Percentiles rank a stretch among this genome's conserved stretches.
Evolutionary conservation across 2,797 vertebrate genomes (phyloP).

Genomic region (Typhlichthys subterraneus): DNA sequence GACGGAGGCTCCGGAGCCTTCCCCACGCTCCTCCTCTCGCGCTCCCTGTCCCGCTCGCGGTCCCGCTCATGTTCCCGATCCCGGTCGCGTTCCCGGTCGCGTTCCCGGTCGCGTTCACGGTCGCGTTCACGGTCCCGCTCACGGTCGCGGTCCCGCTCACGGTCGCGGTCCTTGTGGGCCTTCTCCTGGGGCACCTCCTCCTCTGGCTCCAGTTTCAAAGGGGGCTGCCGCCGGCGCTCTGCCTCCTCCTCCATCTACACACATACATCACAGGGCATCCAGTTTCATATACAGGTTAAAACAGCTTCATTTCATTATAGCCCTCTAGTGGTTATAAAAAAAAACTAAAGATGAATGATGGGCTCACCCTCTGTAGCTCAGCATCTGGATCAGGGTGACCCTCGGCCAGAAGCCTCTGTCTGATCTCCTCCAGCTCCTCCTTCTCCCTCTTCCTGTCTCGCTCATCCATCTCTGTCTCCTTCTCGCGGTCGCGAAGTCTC

Average conservation of each 20-base stretch:
- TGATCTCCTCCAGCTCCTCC: constrained; percentile 95
- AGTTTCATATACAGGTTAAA: too few species aligned
- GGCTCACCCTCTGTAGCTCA: constrained; percentile 91
- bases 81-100: constrained; percentile 69
- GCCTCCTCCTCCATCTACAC: constrained; percentile 95
- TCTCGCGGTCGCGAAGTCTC: constrained; percentile 92
- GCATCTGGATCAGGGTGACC: constrained; percentile 98
- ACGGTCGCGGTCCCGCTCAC: constrained; percentile 69
- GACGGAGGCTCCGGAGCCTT: constrained; percentile 76
- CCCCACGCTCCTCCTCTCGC: constrained; percentile 68
- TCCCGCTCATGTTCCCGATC: constrained; percentile 73
- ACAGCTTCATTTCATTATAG: too few species aligned
- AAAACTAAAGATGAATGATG: too few species aligned
- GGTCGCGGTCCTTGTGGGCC: constrained; percentile 82
- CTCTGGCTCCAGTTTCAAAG: constrained; percentile 90
- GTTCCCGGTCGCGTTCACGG: constrained; percentile 80
- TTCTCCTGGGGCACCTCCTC: constrained; percentile 91
- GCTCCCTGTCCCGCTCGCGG: constrained; percentile 80
- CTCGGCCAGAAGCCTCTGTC: constrained; percentile 94
- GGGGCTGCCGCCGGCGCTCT: constrained; percentile 89
- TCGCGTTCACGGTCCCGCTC: constrained; percentile 84
- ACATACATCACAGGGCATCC: background rate
- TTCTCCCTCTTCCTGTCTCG: constrained; percentile 96
- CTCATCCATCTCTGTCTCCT: constrained; percentile 95
- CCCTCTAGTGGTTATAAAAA: too few species aligned